phyloP scores from a whole-genome alignment of 2,888 invertebrate species.

The Patella depressa region DNA sequence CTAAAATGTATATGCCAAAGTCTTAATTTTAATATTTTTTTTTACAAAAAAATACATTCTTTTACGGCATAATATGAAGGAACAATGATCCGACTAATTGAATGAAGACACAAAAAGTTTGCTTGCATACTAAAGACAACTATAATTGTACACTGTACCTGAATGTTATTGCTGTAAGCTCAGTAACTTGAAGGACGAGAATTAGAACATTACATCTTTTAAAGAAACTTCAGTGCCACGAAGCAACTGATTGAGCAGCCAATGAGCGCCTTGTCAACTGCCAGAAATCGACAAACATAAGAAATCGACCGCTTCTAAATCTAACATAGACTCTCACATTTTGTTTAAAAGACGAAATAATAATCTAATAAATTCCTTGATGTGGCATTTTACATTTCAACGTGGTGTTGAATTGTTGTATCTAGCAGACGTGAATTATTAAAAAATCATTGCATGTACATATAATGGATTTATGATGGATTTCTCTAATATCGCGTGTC shows the following conservation, averaged over 20 bases:
- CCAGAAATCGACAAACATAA: neutral
- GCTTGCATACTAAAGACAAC: slow-evolving; percentile 13
- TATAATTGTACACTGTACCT: neutral
- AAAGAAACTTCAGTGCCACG: slow-evolving; percentile 10
- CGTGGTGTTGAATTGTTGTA: neutral
- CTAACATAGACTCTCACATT: neutral
- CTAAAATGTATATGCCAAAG: too few species aligned
- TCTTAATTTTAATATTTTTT: too few species aligned
- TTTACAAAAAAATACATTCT: too few species aligned
- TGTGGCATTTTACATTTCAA: neutral
- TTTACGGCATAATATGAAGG: too few species aligned
- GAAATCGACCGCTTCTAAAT: neutral
- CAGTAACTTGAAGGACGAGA: neutral
- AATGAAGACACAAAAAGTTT: neutral
- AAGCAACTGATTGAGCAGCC: neutral
- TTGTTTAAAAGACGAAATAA: too few species aligned
- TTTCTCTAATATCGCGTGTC: too few species aligned
- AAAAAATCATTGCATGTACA: too few species aligned
- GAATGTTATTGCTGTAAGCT: neutral
- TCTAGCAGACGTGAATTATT: too few species aligned
- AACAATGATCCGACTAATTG: too few species aligned
- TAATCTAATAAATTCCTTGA: too few species aligned
- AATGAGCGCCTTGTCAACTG: slow-evolving; percentile 1
- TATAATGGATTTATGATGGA: too few species aligned
- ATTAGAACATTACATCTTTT: neutral